Evolutionary conservation across 2,888 invertebrate genomes (phyloP), one percentile per base, ranked within the genome.

Genomic region (Stegana nigrithorax): DNA sequence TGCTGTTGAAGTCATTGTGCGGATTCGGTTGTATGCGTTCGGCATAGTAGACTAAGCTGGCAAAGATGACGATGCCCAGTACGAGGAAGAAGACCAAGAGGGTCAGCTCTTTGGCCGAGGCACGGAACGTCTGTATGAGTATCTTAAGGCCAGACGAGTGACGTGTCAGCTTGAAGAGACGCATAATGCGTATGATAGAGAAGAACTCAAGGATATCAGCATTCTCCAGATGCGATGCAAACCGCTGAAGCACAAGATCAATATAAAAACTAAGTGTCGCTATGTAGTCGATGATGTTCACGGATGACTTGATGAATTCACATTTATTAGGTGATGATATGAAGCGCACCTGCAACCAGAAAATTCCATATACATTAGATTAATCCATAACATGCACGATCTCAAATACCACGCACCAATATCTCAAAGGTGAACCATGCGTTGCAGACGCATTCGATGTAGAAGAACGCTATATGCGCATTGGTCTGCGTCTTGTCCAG

Each of bases 391-490:
- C n/a, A n/a, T n/a, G n/a, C n/a, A n/a, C n/a, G n/a, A n/a, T n/a
- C n/a, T n/a, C n/a, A n/a, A 19, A 4, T 19, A 25, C 10, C 51
- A 72, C 83, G 84, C 67, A 86, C 86, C 80, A 97, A 89, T 85
- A 99, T 97, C 86, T 98, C 98, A 81, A 98, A 90, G 32, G 98
- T 98, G 88, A 99, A 99, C 99, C 99, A 99, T 67, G 98, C 95
- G 87, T 98, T 98, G 88, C 98, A 98, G 73, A 97, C 92, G 88
- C 96, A 97, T 88, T 98, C 98, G 83, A 98, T 95, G 89, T 97
- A 98, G 89, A 97, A 97, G 89, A 98, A 98, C 80, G 96, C 96
- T 72, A 95, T 90, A 87, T 98, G 98, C 65, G 98, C 97, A 87
- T 97, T 97, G 60, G 97, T 98, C 86, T 94, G 93, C 79, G 91